phyloP scores from a whole-genome alignment of 2,797 vertebrate species.

The Limnodromus scolopaceus region DNA sequence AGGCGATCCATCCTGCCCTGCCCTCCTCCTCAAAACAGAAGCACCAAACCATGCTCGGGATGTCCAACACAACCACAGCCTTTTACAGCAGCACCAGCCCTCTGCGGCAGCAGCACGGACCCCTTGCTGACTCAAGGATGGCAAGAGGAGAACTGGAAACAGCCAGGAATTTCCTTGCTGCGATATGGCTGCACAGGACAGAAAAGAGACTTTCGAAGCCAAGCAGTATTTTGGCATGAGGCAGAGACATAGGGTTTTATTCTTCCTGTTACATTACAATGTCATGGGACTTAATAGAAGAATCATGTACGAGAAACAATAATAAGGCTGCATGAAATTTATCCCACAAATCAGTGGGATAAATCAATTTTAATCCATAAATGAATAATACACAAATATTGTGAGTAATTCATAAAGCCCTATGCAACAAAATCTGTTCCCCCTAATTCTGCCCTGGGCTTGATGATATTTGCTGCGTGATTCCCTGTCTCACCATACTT shows the following conservation, averaged over 20 bases:
- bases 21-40: background rate
- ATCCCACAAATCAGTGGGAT: background rate
- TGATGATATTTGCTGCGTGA: background rate
- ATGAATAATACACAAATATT: background rate
- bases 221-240: background rate
- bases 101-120: rapidly evolving
- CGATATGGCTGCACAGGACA: background rate
- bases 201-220: background rate
- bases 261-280: background rate
- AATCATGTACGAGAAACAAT: background rate
- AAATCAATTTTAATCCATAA: background rate
- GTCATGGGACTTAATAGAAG: background rate
- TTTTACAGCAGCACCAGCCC: background rate
- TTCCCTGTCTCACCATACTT: background rate
- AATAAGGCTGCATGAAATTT: background rate
- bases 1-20: background rate
- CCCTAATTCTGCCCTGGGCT: background rate
- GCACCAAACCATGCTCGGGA: rapidly evolving
- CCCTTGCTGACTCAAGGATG: background rate
- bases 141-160: background rate
- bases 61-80: rapidly evolving
- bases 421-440: background rate
- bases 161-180: background rate
- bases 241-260: background rate
- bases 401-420: background rate